A percentile compares a stretch with the other conserved stretches of the same genome.
phyloP scores from a whole-genome alignment of 2,797 vertebrate genomes.

The Notoglanidium macrostoma region DNA sequence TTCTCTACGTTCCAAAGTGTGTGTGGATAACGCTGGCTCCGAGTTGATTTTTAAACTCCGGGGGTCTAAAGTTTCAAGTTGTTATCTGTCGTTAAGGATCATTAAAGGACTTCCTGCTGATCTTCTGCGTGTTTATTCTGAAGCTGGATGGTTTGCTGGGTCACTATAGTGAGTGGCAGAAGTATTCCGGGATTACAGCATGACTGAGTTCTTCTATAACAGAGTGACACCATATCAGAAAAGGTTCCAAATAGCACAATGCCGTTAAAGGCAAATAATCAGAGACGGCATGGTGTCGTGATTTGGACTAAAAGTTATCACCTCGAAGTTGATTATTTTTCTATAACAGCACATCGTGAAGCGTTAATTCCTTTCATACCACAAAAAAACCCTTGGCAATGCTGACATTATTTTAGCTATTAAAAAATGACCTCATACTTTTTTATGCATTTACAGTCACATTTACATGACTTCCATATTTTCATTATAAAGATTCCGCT shows the following conservation, averaged over 20 bases:
- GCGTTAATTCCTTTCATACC: background rate
- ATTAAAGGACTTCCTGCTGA: conserved; percentile 22
- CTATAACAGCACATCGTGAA: background rate
- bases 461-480: background rate
- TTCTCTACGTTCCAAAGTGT: background rate
- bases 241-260: background rate
- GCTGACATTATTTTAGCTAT: background rate
- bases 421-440: background rate
- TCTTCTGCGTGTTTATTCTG: conserved; percentile 1
- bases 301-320: background rate
- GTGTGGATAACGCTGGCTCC: background rate
- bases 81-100: conserved; percentile 1
- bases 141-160: background rate
- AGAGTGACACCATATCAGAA: background rate
- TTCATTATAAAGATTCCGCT: background rate
- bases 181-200: no score
- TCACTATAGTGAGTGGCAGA: background rate
- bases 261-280: no score
- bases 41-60: conserved; percentile 9
- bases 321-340: background rate
- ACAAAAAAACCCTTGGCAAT: background rate
- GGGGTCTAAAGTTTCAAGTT: conserved; percentile 4
- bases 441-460: background rate
- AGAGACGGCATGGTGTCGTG: no score
- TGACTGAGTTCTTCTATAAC: background rate